Conservation (phyloP, 2,888 invertebrate genomes). For the Nudaria mundana region DNA sequence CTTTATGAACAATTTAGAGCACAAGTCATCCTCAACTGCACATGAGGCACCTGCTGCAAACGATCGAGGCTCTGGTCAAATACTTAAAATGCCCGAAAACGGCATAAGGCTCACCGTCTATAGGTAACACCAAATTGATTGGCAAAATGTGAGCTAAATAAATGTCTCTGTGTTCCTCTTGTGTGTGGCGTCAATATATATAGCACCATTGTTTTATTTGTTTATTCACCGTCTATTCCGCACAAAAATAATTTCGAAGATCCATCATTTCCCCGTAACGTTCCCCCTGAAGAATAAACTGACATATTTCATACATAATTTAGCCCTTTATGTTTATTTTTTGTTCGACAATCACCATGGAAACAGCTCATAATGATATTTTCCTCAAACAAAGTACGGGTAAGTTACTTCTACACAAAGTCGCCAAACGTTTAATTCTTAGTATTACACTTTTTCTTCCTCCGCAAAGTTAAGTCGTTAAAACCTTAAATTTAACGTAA, state of each 20-base stretch:
- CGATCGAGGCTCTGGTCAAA: no score
- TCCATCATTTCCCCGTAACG: not conserved
- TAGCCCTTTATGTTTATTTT: slow-evolving; percentile 8
- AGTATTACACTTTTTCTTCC: slow-evolving; percentile 11
- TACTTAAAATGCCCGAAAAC: no score
- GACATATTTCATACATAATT: slow-evolving; percentile 4
- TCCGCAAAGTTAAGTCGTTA: slow-evolving; percentile 16
- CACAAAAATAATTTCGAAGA: slow-evolving; percentile 1
- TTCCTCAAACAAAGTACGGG: slow-evolving; percentile 6
- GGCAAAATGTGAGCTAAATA: no score
- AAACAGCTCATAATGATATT: slow-evolving; percentile 8
- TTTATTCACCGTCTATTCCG: no score
- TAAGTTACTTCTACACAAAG: slow-evolving; percentile 7
- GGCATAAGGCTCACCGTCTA: no score
- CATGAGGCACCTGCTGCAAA: no score
- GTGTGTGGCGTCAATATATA: no score
- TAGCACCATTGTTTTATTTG: no score
- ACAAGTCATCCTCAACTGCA: no score
- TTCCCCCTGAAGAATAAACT: slow-evolving; percentile 2
- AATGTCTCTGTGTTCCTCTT: no score
- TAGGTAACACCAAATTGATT: no score
- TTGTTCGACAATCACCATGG: slow-evolving; percentile 11
- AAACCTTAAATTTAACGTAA: slow-evolving; percentile 17
- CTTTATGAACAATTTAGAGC: no score
- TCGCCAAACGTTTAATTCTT: slow-evolving; percentile 11